Conservation (phyloP, 2,797 vertebrate genomes). For the Siniperca scherzeri region DNA sequence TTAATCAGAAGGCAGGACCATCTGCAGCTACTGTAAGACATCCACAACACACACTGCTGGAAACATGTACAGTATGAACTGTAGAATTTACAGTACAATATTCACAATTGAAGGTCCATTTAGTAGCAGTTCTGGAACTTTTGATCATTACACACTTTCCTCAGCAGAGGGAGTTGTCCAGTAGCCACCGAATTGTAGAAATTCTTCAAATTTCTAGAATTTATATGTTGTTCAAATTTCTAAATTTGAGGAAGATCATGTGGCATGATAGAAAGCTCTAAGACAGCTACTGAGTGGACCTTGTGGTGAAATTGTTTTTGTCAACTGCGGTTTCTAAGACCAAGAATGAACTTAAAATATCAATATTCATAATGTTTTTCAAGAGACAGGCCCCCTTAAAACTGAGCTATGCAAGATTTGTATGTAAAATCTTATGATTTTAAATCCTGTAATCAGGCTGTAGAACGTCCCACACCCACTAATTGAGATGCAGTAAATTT, state of each 20-base stretch:
- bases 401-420: background rate
- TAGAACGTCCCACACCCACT: no score
- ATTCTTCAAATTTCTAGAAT: background rate
- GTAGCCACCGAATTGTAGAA: background rate
- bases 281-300: no score
- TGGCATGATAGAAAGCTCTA: background rate
- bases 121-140: background rate
- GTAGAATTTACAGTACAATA: fast-evolving
- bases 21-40: conserved; percentile 92
- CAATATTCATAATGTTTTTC: background rate
- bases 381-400: background rate
- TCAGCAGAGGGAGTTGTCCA: background rate
- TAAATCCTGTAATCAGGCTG: background rate
- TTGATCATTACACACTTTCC: background rate
- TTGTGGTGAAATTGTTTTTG: no score
- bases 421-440: background rate
- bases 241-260: background rate
- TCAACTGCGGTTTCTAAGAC: no score
- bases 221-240: background rate
- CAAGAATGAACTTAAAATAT: background rate
- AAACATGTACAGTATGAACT: background rate
- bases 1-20: conserved; percentile 94
- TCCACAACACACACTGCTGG: background rate
- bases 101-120: background rate
- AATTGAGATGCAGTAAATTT: no score